Evolutionary conservation across 2,113 vertebrate species (phyloP), one percentile per base, ranked within the genome.

Genomic region (Petrocephalus microphthalmus): DNA sequence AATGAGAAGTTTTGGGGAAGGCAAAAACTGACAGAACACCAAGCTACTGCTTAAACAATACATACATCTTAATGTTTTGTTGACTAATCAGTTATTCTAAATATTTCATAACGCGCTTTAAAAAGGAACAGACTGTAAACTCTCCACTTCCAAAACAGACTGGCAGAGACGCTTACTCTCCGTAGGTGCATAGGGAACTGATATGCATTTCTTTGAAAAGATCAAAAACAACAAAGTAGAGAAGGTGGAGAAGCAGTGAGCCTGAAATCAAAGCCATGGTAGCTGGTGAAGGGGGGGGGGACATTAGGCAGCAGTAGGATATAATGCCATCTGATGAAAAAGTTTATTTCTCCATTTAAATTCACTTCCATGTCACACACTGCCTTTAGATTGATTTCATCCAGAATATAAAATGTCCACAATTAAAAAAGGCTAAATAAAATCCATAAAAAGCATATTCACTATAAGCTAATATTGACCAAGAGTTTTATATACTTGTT

Each of bases 231-330:
- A 83, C 17, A 25, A n/a, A 83, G 81, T 49, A 47, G 42, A 85
- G 53, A 29, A 54, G 84, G 49, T 25, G 22, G 84, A 29, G 45
- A 67, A 67, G 8, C 60, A 67, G 60, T 29, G 45, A 29, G 11
- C n/a, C 51, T 54, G 47, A 57, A 81, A 85, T 60, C 60, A 85
- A 88, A 84, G 82, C 82, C 33, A 87, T 89, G 91, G 91, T 90
- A 89, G 90, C 87, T 90, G 85, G 67, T 89, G 82, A 91, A 56
- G n/a, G 4, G 22, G n/a, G 52, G 52, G 52, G 37, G 81, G 47
- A 2, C 56, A 84, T 83, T 87, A n/a, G 10, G 86, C 22, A 45
- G 57, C 20, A 53, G 57, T 33, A 49, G 53, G 74, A 81, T 78
- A 51, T 88, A 25, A 60, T 60, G 45, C 47, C 53, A 86, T 51